Evolutionary conservation across 2,888 invertebrate genomes (phyloP).

Genomic region (Diarsia brunnea): DNA sequence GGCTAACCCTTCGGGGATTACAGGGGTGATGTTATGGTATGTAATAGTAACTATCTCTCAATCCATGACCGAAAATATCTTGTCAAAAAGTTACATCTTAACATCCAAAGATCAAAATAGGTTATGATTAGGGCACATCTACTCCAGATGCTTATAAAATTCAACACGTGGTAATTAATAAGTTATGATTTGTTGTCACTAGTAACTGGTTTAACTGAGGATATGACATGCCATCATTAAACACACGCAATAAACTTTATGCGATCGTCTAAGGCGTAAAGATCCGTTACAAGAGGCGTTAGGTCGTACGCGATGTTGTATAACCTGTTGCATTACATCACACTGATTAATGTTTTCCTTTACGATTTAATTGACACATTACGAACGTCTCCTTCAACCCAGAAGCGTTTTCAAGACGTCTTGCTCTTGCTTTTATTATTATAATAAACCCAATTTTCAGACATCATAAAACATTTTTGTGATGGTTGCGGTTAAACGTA

Average conservation of each 20-base stretch:
- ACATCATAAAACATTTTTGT: constrained; percentile 72
- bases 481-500: constrained; percentile 75
- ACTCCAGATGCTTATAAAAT: not conserved
- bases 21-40: no score
- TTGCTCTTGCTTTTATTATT: constrained; percentile 68
- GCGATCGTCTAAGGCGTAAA: constrained; percentile 25
- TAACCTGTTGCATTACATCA: constrained; percentile 60
- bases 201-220: constrained; percentile 10
- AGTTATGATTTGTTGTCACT: not conserved
- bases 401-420: constrained; percentile 59
- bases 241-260: constrained; percentile 31
- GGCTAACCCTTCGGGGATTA: no score
- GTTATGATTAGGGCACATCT: not conserved
- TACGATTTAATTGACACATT: constrained; percentile 72
- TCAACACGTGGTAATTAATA: not conserved
- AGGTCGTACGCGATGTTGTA: constrained; percentile 25
- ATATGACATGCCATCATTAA: constrained; percentile 18
- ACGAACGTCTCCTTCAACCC: constrained; percentile 62
- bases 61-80: constrained; percentile 61
- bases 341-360: constrained; percentile 70
- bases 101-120: not conserved
- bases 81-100: constrained; percentile 36
- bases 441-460: constrained; percentile 78
- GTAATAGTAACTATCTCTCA: not conserved
- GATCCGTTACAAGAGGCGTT: constrained; percentile 24